Evolutionary conservation across 2,888 invertebrate species (phyloP), one percentile per base, ranked within the genome.

Genomic region (Resseliella maxima): DNA sequence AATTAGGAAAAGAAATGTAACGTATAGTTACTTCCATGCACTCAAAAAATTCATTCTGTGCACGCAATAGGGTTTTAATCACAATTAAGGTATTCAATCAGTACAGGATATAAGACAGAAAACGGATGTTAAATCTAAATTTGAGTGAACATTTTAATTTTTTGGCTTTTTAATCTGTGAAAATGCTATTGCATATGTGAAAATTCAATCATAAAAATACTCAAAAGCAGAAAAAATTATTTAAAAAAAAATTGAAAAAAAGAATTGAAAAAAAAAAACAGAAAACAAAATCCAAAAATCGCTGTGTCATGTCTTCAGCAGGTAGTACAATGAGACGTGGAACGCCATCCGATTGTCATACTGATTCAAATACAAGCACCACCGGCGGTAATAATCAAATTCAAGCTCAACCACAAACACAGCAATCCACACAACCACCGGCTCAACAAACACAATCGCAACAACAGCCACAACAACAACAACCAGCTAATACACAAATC

Each of bases 281-380:
- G n/a, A 38, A 72, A n/a, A 38, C 38, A 83, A 83, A 83, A 38
- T 12, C 35, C 81, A 81, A 36, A 81, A 81, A 81, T 36, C 36
- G 81, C 24, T 83, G 36, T 83, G 36, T 83, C 38, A 5, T 83
- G 36, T 83, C 38, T 36, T 83, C 83, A 83, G 83, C 83, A 83
- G 38, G 83, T 83, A 83, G 83, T 38, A 88, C 89, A 64, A 86
- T 89, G 86, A 88, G 88, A 87, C 89, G 89, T 85, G 89, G 88
- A 86, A 89, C 89, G 86, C 88, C 89, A 88, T 89, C 89, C 86
- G 89, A 89, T 87, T 89, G 89, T 87, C 89, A 89, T 88, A 89
- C 89, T 86, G 89, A 89, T 87, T 89, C 89, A 85, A 89, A 89
- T 87, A 88, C 89, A 83, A 89, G 89, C 87, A 88, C 89, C 86